Conservation (phyloP, 2,113 vertebrate genomes). For the Pelecanoides urinatrix region DNA sequence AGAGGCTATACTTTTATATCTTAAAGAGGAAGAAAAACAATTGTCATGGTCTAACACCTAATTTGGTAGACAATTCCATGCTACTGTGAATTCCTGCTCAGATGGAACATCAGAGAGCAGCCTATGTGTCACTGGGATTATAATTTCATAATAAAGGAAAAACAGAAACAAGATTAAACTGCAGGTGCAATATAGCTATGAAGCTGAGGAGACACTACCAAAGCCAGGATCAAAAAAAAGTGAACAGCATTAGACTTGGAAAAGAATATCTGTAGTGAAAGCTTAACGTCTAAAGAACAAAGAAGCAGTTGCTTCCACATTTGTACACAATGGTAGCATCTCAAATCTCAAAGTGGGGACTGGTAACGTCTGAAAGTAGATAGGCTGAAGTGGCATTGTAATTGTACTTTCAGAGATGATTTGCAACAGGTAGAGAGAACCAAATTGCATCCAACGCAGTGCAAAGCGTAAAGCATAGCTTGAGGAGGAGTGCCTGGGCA, state of each 20-base stretch:
- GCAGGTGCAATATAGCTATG: not conserved
- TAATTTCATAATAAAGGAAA: not conserved
- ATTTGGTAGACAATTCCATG: not conserved
- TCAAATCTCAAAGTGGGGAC: not conserved
- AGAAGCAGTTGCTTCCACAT: not conserved
- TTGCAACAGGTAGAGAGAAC: not conserved
- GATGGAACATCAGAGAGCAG: not conserved
- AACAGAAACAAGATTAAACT: not conserved
- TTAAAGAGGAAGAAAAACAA: not conserved
- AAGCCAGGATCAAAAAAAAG: not conserved
- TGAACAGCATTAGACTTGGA: not conserved
- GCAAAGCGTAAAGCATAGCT: not conserved
- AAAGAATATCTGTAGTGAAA: not conserved
- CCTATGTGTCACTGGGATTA: not conserved
- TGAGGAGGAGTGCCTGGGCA: not conserved
- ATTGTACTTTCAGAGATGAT: not conserved
- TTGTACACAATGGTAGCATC: not conserved
- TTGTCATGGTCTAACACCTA: not conserved
- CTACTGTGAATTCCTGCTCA: not conserved
- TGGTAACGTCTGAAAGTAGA: not conserved
- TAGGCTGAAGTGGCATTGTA: not conserved
- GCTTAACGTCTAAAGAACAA: not conserved
- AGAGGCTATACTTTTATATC: not conserved
- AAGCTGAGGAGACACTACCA: not conserved
- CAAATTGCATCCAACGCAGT: rapidly evolving